Conservation (phyloP, 2,797 vertebrate species). For the Chrosomus eos region DNA sequence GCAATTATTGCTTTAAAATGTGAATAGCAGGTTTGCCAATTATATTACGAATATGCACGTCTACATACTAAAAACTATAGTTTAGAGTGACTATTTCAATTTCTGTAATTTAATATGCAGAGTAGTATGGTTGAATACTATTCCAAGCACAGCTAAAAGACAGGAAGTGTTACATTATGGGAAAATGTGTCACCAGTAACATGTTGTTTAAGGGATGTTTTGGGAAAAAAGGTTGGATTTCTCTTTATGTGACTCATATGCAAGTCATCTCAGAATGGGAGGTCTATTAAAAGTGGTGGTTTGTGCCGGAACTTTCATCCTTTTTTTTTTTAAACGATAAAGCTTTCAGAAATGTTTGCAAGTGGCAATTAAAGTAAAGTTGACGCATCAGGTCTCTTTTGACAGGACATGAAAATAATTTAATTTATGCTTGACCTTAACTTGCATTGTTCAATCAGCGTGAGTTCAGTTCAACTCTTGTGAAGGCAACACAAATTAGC, state of each 20-base stretch:
- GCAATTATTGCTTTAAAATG: neutral
- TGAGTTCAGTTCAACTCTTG: neutral
- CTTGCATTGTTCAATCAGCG: neutral
- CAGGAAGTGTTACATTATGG: neutral
- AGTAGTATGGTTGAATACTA: neutral
- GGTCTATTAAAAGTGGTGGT: constrained; percentile 23
- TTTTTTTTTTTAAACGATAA: constrained; percentile 41
- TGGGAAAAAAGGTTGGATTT: neutral
- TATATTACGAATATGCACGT: neutral
- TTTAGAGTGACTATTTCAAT: neutral
- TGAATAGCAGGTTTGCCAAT: neutral
- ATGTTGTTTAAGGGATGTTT: neutral
- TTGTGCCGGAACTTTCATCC: constrained; percentile 18
- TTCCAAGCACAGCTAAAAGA: neutral
- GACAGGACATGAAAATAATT: constrained; percentile 4
- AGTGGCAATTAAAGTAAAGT: constrained; percentile 1
- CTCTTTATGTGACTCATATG: constrained; percentile 29
- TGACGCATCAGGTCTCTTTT: constrained; percentile 13
- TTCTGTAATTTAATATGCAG: too few relatives aligned
- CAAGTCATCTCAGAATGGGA: constrained; percentile 42
- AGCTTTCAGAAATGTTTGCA: constrained; percentile 30
- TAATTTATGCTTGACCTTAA: neutral
- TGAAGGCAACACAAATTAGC: neutral
- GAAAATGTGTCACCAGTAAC: neutral
- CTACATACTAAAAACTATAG: neutral